Evolutionary conservation across 2,113 vertebrate genomes (phyloP).

Genomic region (Nycticebus coucang): DNA sequence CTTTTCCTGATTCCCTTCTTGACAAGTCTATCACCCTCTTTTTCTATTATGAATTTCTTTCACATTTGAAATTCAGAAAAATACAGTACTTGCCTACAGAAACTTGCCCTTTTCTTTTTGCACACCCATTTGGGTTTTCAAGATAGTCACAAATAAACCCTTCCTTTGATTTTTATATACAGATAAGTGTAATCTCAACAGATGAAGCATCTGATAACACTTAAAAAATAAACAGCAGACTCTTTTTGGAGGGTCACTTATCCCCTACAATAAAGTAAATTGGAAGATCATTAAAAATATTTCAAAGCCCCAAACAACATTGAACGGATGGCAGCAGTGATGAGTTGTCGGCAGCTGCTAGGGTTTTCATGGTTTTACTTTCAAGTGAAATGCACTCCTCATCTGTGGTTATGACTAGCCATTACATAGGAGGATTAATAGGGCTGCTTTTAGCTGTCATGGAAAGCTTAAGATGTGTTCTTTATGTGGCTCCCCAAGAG

Average conservation of each 20-base stretch:
- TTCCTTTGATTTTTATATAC: conserved; percentile 31
- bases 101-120: not conserved
- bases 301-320: conserved; percentile 74
- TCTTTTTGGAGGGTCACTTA: conserved; percentile 44
- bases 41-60: conserved; percentile 5
- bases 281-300: conserved; percentile 79
- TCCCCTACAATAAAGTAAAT: not conserved
- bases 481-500: conserved; percentile 80
- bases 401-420: conserved; percentile 65
- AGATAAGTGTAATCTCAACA: conserved; percentile 51
- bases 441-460: conserved; percentile 5
- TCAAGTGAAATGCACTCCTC: conserved; percentile 73
- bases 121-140: conserved; percentile 25
- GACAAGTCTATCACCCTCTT: not conserved
- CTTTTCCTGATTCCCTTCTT: conserved; percentile 21
- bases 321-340: conserved; percentile 61
- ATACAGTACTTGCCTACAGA: not conserved
- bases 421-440: conserved; percentile 78
- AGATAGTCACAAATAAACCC: conserved; percentile 1
- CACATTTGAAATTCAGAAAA: conserved; percentile 47
- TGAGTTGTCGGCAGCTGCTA: conserved; percentile 69
- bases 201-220: conserved; percentile 42
- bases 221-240: conserved; percentile 41
- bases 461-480: conserved; percentile 73
- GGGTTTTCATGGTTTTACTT: conserved; percentile 68